Evolutionary conservation across 2,797 vertebrate genomes (phyloP), one percentile per base, ranked within the genome.

Genomic region (Protosalanx chinensis): DNA sequence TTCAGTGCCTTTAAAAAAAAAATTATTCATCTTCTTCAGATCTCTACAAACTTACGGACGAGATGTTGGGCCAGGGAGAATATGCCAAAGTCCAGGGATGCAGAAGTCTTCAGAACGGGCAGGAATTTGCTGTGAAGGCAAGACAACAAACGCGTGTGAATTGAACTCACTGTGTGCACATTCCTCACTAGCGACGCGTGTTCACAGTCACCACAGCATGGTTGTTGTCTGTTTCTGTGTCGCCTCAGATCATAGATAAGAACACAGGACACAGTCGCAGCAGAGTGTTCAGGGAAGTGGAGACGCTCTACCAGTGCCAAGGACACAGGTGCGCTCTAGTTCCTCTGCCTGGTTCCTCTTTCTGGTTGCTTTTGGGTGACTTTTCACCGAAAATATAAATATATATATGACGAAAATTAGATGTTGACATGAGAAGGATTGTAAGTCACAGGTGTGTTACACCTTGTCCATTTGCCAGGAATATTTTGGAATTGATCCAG

Each of bases 21-120:
- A 0, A 8, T 1, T 37, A 37, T 12, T 46, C 10, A 12, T 46
- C 41, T 46, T 46, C 41, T 46, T 8, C 78, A 99, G 97, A 98
- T 82, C 85, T 95, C 68, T 99, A 99, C 88, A 95, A 91, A 82
- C 87, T 99, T 83, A 98, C 95, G 3, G 92, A 96, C 49, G 96
- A 98, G 85, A 84, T 97, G 64, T 94, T 99, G 68, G 97, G 97
- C 74, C 95, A 96, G 81, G 97, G 97, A 23, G 94, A 96, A 8
- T 96, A 95, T 79, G 97, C 97, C 77, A 98, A 95, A 91, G 97
- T 99, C 78, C 97, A 97, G 86, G 94, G 96, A 84, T 98, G 96
- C 68, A 86, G 96, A 79, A 95, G 91, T 80, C 89, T 98, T 74
- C 96, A 97, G 76, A 96, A 93, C 71, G 95, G 95, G 75, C 94